phyloP scores from a whole-genome alignment of 35 echinoderm and acorn worm genomes.

The Acanthaster planci region DNA sequence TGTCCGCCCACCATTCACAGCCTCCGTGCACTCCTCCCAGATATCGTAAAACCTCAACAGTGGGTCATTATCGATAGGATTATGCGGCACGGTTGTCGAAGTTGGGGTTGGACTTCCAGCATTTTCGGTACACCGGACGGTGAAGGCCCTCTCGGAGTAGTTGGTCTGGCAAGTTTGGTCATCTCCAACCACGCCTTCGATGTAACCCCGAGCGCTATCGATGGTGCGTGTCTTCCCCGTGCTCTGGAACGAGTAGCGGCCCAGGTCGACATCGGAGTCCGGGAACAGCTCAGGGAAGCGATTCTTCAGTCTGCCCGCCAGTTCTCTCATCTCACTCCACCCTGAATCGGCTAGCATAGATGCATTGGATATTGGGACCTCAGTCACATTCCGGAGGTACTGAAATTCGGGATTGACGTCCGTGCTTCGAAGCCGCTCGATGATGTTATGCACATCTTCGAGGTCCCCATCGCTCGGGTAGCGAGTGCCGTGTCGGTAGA shows the following conservation, averaged over 20 bases:
- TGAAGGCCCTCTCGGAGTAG: not conserved
- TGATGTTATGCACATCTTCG: not conserved
- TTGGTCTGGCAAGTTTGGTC: not conserved
- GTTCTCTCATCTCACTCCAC: constrained; percentile 12
- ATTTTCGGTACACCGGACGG: not conserved
- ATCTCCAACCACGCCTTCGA: constrained; percentile 33
- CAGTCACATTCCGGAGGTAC: constrained; percentile 33
- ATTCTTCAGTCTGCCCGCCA: constrained; percentile 19
- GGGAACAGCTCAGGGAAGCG: constrained; percentile 29
- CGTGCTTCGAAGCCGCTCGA: constrained; percentile 3
- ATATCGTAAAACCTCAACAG: constrained; percentile 38
- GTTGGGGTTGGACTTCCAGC: not conserved
- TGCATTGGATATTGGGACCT: constrained; percentile 18
- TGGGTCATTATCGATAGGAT: not conserved
- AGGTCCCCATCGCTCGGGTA: constrained; percentile 38
- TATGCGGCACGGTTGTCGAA: not conserved
- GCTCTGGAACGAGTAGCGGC: constrained; percentile 37
- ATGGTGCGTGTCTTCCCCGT: constrained; percentile 38
- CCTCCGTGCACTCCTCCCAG: constrained; percentile 10
- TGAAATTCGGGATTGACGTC: constrained; percentile 40
- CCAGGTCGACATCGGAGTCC: not conserved
- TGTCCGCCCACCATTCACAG: not conserved
- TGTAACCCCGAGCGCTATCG: constrained; percentile 46
- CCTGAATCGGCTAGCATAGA: constrained; percentile 20
- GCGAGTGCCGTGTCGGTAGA: constrained; percentile 49